Base-by-base conservation (phyloP, 1,140 invertebrate species). In the Drosophila sproati region DNA sequence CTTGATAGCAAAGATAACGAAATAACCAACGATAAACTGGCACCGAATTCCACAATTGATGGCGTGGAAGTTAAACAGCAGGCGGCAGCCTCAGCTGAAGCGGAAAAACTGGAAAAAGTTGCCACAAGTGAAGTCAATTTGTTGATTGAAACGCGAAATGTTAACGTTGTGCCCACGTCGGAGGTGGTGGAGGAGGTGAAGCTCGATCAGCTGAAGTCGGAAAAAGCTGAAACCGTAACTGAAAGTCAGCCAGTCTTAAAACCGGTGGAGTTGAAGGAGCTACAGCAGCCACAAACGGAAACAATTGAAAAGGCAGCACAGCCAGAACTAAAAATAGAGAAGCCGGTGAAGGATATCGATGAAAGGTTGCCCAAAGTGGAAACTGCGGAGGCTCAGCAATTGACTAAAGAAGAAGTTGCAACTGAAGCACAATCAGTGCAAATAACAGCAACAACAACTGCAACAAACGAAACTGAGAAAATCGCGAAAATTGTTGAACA, bases 1-100 rank as follows among this genome's bases (percentile, higher is more conserved):
- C 43, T 70, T 12, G 66, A 72, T 56, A 76, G 51, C 43, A 55
- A 74, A 55, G 71, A 63, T 52, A 81, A 74, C 64, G 48, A 80
- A 39, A 43, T 50, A 43, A 4, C 31, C 12, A 73, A 52, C 72
- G 72, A 78, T 67, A 70, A 47, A 32, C 29, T 3, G 29, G 20
- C 29, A 41, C 1, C 10, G 5, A 51, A 72, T 56, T 12, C 12
- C 1, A 8, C 41, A 32, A 34, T 2, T 48, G 35, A 41, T n/a
- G 20, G 20, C 20, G n/a, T 10, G 4, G 28, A 59, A 1, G 4
- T n/a, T 35, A 34, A 59, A 29, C 64, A 37, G 20, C 20, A 20
- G 20, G 20, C 1, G 1, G 34, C 43, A 31, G 54, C 10, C 28
- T 5, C 32, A 39, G 32, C 35, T 7, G 45, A 32, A 8, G 20